Evolutionary conservation across 2,113 vertebrate species (phyloP).

Genomic region (Trichechus manatus): DNA sequence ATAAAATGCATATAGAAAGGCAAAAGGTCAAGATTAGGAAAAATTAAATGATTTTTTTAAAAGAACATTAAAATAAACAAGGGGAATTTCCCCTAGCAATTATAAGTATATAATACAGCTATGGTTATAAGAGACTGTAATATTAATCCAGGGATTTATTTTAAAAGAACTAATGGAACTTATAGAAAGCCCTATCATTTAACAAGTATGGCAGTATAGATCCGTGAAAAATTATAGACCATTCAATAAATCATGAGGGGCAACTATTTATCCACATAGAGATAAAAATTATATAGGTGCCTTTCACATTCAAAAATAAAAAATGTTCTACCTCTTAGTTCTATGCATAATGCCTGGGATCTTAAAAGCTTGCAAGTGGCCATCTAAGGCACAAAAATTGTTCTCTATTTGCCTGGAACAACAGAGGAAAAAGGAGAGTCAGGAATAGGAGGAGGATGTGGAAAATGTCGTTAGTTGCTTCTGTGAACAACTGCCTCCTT

Average conservation of each 20-base stretch:
- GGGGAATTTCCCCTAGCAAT: background rate
- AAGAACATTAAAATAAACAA: background rate
- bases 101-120: background rate
- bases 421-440: too few species aligned
- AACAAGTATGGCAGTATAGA: background rate
- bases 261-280: background rate
- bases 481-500: too few species aligned
- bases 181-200: background rate
- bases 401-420: too few species aligned
- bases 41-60: background rate
- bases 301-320: background rate
- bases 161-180: background rate
- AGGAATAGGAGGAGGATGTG: too few species aligned
- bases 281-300: background rate
- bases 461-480: too few species aligned
- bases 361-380: too few species aligned
- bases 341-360: too few species aligned
- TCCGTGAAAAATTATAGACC: background rate
- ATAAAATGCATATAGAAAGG: background rate
- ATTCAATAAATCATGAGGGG: background rate
- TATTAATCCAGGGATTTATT: background rate
- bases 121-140: background rate
- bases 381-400: too few species aligned
- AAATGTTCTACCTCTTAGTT: too few species aligned
- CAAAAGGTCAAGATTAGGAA: background rate